These are phyloP conservation scores for Phoebastria nigripes DNA, from an alignment of 2,797 vertebrate species.

Conservation along the genomic window DNA sequence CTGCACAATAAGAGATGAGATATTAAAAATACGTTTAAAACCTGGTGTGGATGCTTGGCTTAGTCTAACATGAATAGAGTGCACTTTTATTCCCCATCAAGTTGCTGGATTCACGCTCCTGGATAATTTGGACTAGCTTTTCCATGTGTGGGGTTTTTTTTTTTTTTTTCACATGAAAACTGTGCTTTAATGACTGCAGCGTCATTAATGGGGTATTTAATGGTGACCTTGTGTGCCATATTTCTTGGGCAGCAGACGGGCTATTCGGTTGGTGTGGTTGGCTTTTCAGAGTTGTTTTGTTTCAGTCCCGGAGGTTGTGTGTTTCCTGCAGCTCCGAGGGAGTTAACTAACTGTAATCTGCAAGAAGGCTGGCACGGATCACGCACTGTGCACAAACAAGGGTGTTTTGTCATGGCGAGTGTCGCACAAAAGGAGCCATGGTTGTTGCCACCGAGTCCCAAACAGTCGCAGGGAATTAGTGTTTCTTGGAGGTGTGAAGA, in stretches of 20 bases:
- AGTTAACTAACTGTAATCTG: neutral
- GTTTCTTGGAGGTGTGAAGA: neutral
- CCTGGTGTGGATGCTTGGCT: neutral
- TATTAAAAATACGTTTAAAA: neutral
- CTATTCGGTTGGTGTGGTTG: fast-evolving
- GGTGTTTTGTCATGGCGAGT: neutral
- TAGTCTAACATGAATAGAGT: fast-evolving
- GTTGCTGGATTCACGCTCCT: neutral
- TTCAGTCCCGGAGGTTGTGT: fast-evolving
- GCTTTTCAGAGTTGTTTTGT: neutral
- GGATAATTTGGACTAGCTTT: neutral
- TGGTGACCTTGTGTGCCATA: fast-evolving
- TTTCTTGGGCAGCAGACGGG: fast-evolving
- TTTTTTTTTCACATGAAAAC: neutral
- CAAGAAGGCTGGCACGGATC: neutral
- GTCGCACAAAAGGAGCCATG: neutral
- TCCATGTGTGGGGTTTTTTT: too few relatives aligned
- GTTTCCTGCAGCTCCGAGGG: neutral
- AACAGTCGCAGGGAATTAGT: neutral
- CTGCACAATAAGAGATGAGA: fast-evolving
- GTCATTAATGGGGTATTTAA: neutral
- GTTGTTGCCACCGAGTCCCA: neutral
- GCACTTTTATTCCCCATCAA: fast-evolving
- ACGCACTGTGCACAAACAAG: neutral
- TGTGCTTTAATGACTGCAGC: neutral